Conservation (phyloP, 2,113 vertebrate genomes). For the Larimichthys polyactis region DNA sequence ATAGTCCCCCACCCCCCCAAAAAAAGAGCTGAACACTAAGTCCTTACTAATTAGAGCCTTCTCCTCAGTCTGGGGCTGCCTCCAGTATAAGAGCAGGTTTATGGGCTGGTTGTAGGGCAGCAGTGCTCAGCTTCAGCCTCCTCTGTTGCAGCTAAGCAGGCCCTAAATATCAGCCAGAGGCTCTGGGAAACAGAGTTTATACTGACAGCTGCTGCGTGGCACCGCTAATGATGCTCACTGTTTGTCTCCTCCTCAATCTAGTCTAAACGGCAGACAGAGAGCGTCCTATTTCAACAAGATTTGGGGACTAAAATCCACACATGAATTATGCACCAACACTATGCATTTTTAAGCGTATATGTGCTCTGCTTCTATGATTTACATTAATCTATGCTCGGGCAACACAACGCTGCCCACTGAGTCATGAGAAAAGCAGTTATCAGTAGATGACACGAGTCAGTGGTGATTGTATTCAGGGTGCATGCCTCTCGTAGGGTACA, state of each 20-base stretch:
- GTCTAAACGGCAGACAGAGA: conserved; percentile 6
- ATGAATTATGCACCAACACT: conserved; percentile 17
- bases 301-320: conserved; percentile 4
- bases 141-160: conserved; percentile 22
- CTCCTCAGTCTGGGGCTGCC: conserved; percentile 55
- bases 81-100: conserved; percentile 63
- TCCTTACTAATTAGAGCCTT: conserved; percentile 77
- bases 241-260: conserved; percentile 27
- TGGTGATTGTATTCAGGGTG: conserved; percentile 14
- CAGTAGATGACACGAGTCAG: conserved; percentile 6
- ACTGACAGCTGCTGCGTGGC: conserved; percentile 28
- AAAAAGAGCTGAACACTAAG: conserved; percentile 57
- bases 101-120: conserved; percentile 51
- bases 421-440: background rate
- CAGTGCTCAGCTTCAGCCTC: conserved; percentile 26
- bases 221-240: conserved; percentile 31
- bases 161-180: conserved; percentile 25
- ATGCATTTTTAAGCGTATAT: conserved; percentile 26
- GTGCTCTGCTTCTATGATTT: background rate
- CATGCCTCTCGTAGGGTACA: conserved; percentile 13
- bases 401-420: background rate
- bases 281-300: conserved; percentile 8
- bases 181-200: conserved; percentile 27
- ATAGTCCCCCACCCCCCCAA: conserved; percentile 49
- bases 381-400: background rate